Base-by-base conservation (phyloP, 2,888 invertebrate species). In the Coenonympha glycerion region DNA sequence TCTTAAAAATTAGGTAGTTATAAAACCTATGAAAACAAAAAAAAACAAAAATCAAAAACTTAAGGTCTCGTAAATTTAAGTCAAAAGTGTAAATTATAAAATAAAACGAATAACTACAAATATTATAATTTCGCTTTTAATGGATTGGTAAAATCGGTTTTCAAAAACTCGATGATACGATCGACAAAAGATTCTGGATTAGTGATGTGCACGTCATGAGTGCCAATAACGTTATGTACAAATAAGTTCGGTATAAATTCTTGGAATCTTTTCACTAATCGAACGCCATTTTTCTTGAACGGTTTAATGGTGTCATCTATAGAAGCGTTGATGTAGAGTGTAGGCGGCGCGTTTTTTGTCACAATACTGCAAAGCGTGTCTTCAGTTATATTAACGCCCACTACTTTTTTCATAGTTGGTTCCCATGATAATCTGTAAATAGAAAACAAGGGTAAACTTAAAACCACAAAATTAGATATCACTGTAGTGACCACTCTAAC, bases 141-240 rank as follows among this genome's bases (percentile, higher is more conserved):
- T 4, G 16, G 16, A 16, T 18, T 44, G 31, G 13, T 34, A 19
- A 53, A 50, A 34, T 56, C 56, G 21, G 39, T 58, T 18, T 64
- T 62, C 2, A 89, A 66, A 66, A 85, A 87, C 6, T 69, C 59
- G 1, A 59, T 56, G 36, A 89, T 62, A 53, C 71, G 51, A 0
- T 70, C 64, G 1, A 79, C 86, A 11, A 90, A 73, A 9, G 63
- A 59, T 57, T 89, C 87, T 3, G 91, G 89, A 55, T 81, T 65
- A 44, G 87, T 88, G 44, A 88, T 84, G 61, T 91, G 91, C 8
- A 90, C 79, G 61, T 91, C 90, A 55, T 91, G 91, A 52, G 80
- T 75, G 0, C 91, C 91, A 0, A 67, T 61, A 0, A 90, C 79
- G n/a, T 64, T 55, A 0, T 68, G 47, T 15, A 65, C 48, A 6